A percentile compares a stretch with the other conserved stretches of the same genome.
Evolutionary conservation across 2,888 invertebrate genomes (phyloP).

Genomic region (Cerceris rybyensis): DNA sequence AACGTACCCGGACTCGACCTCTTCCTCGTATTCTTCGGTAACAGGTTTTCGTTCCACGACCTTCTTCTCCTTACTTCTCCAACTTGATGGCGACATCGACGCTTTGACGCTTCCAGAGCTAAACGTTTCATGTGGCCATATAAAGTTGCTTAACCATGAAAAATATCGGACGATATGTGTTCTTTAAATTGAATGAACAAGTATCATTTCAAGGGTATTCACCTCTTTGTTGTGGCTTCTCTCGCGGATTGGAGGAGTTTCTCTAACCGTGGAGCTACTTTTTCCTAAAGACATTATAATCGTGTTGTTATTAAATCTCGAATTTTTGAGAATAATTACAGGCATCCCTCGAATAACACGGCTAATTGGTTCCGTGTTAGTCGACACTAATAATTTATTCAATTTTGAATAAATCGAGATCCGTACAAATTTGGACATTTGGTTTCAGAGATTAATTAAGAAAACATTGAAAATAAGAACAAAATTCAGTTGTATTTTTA

Average conservation of each 20-base stretch:
- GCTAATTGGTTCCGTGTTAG: no score
- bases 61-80: slow-evolving; percentile 60
- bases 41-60: slow-evolving; percentile 57
- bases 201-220: neutral
- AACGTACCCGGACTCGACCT: slow-evolving; percentile 55
- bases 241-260: neutral
- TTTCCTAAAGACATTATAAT: neutral
- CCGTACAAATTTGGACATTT: no score
- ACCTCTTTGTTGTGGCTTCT: neutral
- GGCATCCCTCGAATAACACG: no score
- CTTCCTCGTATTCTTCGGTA: slow-evolving; percentile 46
- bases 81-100: slow-evolving; percentile 27
- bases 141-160: no score
- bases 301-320: neutral
- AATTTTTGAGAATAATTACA: no score
- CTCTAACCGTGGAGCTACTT: neutral
- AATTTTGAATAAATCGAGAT: no score
- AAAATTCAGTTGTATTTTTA: no score
- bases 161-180: no score
- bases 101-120: slow-evolving; percentile 47
- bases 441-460: no score
- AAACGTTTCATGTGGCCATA: neutral
- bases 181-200: no score
- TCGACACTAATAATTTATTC: no score
- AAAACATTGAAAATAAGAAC: no score